These are phyloP conservation scores for Seriola rivoliana DNA, from an alignment of 2,113 vertebrate genomes.

Conservation along the genomic window DNA sequence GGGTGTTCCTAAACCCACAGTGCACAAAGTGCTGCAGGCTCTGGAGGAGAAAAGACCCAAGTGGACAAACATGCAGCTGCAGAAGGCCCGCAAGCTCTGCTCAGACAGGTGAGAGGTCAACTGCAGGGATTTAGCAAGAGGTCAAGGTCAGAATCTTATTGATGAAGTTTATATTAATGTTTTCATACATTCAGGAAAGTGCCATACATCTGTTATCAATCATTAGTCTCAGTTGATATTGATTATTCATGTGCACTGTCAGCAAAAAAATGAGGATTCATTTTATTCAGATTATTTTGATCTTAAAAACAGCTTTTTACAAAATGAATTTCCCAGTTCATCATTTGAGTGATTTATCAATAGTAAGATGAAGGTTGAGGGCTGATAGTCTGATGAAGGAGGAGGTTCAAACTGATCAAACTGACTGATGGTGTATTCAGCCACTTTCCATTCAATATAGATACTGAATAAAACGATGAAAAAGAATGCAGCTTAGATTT, in stretches of 20 bases:
- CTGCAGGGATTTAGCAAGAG: constrained; percentile 22
- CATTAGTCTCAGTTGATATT: constrained; percentile 31
- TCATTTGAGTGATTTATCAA: constrained; percentile 55
- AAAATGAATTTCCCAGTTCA: constrained; percentile 43
- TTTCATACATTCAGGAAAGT: constrained; percentile 27
- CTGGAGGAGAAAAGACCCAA: constrained; percentile 92
- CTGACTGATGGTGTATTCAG: constrained; percentile 64
- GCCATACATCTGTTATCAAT: constrained; percentile 19
- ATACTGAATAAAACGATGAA: constrained; percentile 45
- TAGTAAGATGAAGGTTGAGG: constrained; percentile 30
- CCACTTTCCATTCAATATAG: constrained; percentile 55
- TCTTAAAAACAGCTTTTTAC: constrained; percentile 33
- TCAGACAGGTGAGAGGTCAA: constrained; percentile 86
- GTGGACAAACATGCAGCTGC: constrained; percentile 91
- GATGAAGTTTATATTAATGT: constrained; percentile 25
- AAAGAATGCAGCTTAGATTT: constrained; percentile 39
- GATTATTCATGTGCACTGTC: constrained; percentile 40
- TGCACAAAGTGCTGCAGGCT: constrained; percentile 90
- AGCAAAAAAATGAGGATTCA: constrained; percentile 5
- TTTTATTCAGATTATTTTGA: constrained; percentile 35
- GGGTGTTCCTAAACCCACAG: constrained; percentile 87
- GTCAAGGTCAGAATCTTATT: constrained; percentile 45
- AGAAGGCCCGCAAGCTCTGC: constrained; percentile 91
- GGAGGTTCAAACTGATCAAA: constrained; percentile 32
- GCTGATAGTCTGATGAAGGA: constrained; percentile 40